phyloP scores from a whole-genome alignment of 2,797 vertebrate genomes.

The Anisognathus igniventris region DNA sequence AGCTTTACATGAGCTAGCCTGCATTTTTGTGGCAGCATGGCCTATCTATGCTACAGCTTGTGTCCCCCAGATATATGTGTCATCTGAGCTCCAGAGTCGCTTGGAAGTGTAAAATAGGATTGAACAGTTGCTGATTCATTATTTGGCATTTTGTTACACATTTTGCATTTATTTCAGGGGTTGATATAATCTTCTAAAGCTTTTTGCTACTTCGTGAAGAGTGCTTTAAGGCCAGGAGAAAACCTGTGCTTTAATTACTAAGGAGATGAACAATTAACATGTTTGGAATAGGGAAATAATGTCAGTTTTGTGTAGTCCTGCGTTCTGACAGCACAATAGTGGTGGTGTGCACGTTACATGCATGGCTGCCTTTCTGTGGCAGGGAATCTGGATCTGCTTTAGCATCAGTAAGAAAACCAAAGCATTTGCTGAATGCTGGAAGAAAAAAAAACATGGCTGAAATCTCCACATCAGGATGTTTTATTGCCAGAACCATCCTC shows the following conservation, averaged over 20 bases:
- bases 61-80: conserved; percentile 11
- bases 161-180: neutral
- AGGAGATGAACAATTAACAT: neutral
- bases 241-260: neutral
- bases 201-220: neutral
- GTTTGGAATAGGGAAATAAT: conserved; percentile 11
- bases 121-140: neutral
- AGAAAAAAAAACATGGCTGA: conserved; percentile 12
- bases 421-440: neutral
- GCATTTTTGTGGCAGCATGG: conserved; percentile 24
- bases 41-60: neutral
- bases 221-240: neutral
- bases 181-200: neutral
- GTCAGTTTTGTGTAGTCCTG: neutral
- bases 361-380: conserved; percentile 16
- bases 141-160: neutral
- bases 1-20: neutral
- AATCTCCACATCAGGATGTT: neutral
- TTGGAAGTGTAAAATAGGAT: neutral
- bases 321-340: neutral
- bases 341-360: neutral
- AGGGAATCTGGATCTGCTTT: neutral
- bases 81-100: neutral
- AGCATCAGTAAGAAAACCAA: neutral
- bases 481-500: neutral